phyloP scores from a whole-genome alignment of 2,113 vertebrate genomes.

The Rhineura floridana region DNA sequence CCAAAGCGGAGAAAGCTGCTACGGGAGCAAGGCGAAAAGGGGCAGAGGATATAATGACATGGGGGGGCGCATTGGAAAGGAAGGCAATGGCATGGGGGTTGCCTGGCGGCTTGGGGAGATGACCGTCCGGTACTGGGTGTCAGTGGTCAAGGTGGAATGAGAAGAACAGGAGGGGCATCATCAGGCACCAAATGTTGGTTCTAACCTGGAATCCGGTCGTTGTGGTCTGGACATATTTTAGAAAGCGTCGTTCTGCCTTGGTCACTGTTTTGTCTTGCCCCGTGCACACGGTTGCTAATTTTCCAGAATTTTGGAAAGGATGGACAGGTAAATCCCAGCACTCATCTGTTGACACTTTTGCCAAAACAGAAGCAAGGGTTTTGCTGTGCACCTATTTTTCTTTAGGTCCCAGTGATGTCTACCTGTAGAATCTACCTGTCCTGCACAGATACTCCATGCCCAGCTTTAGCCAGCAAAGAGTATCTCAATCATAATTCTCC shows the following conservation, averaged over 20 bases:
- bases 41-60: no score
- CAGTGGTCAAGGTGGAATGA: not conserved
- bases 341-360: not conserved
- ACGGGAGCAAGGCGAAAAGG: no score
- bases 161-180: no score
- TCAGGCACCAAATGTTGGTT: not conserved
- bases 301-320: not conserved
- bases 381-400: not conserved
- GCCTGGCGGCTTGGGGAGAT: not conserved
- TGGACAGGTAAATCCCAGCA: not conserved
- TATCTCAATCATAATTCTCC: not conserved
- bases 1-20: not conserved
- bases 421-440: conserved; percentile 14
- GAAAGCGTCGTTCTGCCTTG: not conserved
- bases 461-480: not conserved
- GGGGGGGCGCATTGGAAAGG: no score
- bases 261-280: no score
- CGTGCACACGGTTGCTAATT: not conserved
- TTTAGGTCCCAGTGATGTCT: not conserved
- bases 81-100: not conserved
- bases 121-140: not conserved
- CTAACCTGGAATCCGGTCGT: not conserved
- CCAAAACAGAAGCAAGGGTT: not conserved
- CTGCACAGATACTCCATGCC: not conserved
- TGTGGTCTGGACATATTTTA: not conserved